phyloP scores from a whole-genome alignment of 2,797 vertebrate genomes.

The Tolypeutes matacus region DNA sequence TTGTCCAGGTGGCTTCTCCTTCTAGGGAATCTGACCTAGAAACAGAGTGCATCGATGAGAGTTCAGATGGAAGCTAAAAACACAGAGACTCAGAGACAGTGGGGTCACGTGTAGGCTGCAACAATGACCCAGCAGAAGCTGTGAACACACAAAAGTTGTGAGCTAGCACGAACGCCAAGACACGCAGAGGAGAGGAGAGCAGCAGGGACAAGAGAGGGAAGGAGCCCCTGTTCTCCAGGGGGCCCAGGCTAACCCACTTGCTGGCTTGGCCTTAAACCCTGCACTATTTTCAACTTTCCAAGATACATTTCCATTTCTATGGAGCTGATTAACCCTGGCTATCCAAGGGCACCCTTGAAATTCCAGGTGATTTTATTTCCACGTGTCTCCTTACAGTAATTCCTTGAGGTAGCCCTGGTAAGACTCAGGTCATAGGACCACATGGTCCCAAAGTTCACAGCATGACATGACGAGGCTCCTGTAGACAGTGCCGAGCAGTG shows the following conservation, averaged over 20 bases:
- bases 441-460: not conserved
- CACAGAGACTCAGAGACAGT: not conserved
- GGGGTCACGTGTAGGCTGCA: not conserved
- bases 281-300: not conserved
- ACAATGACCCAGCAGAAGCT: conserved; percentile 58
- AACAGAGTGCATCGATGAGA: not conserved
- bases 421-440: not conserved
- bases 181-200: not conserved
- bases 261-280: not conserved
- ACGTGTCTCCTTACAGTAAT: not conserved
- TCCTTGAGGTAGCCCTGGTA: not conserved
- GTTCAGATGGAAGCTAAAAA: conserved; percentile 47
- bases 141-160: conserved; percentile 55
- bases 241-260: not conserved
- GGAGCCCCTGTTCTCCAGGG: not conserved
- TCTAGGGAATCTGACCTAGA: not conserved
- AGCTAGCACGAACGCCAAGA: conserved; percentile 26
- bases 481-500: not conserved
- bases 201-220: not conserved
- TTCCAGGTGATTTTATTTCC: not conserved
- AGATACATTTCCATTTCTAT: not conserved
- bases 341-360: not conserved
- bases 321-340: not conserved
- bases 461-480: not conserved
- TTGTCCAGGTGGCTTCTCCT: not conserved